These are phyloP conservation scores for Chloebia gouldiae DNA, from an alignment of 2,113 vertebrate species.

Conservation along the genomic window DNA sequence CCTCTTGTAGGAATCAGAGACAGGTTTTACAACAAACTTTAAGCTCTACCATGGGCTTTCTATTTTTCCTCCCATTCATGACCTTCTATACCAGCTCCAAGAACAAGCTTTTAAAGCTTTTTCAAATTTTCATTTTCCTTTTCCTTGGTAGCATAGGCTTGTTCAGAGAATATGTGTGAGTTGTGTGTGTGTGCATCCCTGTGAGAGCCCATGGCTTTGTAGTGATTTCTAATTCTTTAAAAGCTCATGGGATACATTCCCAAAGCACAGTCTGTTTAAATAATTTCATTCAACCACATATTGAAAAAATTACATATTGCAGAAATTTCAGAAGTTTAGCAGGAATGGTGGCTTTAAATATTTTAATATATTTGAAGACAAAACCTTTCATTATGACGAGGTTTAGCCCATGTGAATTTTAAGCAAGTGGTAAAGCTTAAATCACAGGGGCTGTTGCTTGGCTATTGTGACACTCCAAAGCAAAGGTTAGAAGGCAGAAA, in stretches of 20 bases:
- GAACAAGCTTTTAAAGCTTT: neutral
- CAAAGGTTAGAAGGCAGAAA: neutral
- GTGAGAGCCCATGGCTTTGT: neutral
- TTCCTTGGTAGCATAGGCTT: neutral
- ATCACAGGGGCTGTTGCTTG: neutral
- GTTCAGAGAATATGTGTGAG: neutral
- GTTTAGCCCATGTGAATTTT: slow-evolving; percentile 24
- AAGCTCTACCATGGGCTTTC: neutral
- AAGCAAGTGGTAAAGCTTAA: slow-evolving; percentile 1
- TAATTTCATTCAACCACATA: neutral
- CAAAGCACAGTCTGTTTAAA: neutral
- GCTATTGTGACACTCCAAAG: neutral
- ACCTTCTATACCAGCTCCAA: neutral
- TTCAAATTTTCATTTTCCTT: neutral
- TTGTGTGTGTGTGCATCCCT: neutral
- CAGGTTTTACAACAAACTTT: neutral
- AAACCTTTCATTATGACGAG: slow-evolving; percentile 16
- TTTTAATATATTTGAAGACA: neutral
- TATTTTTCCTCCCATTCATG: neutral
- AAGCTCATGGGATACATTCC: neutral
- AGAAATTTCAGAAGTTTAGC: neutral
- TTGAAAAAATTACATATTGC: neutral
- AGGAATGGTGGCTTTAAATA: neutral
- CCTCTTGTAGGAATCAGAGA: neutral
- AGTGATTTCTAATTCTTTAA: neutral